Conservation (phyloP, 2,113 vertebrate species). For the Microtus richardsoni region DNA sequence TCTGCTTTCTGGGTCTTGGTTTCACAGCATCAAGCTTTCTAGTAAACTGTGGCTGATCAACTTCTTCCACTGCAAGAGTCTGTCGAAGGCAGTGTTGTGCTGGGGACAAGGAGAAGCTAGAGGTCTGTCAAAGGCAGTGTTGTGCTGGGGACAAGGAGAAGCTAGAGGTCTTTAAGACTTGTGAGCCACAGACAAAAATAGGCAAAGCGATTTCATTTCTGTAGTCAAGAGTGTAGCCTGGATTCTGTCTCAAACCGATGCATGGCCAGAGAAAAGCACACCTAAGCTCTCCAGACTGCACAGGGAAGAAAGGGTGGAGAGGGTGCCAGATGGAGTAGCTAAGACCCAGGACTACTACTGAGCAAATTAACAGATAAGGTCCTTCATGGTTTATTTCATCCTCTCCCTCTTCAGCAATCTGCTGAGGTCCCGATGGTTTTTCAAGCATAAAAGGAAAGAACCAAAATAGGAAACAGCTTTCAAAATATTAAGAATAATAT, state of each 20-base stretch:
- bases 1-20: background rate
- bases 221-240: background rate
- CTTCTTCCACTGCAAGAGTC: background rate
- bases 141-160: background rate
- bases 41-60: slow-evolving; percentile 19
- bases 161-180: background rate
- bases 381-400: background rate
- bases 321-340: background rate
- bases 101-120: background rate
- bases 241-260: background rate
- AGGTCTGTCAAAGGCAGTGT: background rate
- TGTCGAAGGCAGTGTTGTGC: background rate
- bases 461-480: background rate
- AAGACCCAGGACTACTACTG: background rate
- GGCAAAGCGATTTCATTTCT: background rate
- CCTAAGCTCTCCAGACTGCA: background rate
- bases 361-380: background rate
- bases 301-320: background rate
- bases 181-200: background rate
- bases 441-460: slow-evolving; percentile 18
- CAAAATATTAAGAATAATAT: slow-evolving; percentile 30
- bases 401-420: background rate
- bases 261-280: background rate
- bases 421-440: background rate
- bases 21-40: slow-evolving; percentile 25